phyloP scores from a whole-genome alignment of 2,888 invertebrate genomes.

The Drosophila aldrichi region DNA sequence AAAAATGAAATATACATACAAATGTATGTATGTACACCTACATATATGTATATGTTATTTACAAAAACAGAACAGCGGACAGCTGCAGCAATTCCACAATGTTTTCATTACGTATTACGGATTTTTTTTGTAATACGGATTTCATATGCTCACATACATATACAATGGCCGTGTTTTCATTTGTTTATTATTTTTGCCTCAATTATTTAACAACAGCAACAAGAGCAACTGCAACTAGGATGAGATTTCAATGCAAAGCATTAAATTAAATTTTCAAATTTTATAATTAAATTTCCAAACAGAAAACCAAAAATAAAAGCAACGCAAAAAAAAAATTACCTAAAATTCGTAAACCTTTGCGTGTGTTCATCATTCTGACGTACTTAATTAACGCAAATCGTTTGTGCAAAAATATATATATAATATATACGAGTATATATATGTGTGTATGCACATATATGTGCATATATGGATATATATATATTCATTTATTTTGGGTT shows the following conservation, averaged over 20 bases:
- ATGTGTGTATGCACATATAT: neutral
- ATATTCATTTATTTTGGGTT: slow-evolving; percentile 2
- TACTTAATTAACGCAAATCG: slow-evolving; percentile 71
- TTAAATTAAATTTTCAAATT: slow-evolving; percentile 56
- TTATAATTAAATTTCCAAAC: slow-evolving; percentile 59
- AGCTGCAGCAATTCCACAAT: slow-evolving; percentile 23
- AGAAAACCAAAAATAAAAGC: slow-evolving; percentile 17
- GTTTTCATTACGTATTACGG: slow-evolving; percentile 32
- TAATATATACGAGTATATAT: neutral
- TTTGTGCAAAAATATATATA: slow-evolving; percentile 18
- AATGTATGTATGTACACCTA: neutral
- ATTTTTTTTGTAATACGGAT: slow-evolving; percentile 6
- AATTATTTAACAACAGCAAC: slow-evolving; percentile 45
- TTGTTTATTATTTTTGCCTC: slow-evolving; percentile 56
- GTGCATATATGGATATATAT: neutral
- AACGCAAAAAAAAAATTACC: neutral
- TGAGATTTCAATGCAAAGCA: slow-evolving; percentile 37
- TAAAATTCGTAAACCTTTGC: slow-evolving; percentile 7
- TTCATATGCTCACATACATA: slow-evolving; percentile 1
- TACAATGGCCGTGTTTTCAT: slow-evolving; percentile 39
- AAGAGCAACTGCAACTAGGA: neutral
- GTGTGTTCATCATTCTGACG: slow-evolving; percentile 20
- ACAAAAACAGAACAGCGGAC: neutral
- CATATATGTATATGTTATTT: too few species aligned
- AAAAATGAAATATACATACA: neutral